These are phyloP conservation scores for Cyprinodon variegatus DNA, from an alignment of 2,113 vertebrate genomes.

Conservation along the genomic window DNA sequence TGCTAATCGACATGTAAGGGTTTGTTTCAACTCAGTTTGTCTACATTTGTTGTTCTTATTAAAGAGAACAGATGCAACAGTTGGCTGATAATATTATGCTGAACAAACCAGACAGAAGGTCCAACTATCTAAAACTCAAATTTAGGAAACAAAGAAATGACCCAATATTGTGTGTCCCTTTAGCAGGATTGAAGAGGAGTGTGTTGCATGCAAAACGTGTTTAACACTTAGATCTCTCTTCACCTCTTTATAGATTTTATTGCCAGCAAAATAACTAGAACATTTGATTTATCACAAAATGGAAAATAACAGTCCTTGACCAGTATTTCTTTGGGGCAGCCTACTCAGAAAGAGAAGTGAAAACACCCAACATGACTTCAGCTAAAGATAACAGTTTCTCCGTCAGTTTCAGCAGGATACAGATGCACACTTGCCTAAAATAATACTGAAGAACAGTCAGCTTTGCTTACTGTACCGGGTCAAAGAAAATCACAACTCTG, in stretches of 20 bases:
- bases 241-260: background rate
- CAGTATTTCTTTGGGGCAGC: slow-evolving; percentile 43
- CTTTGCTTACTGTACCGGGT: slow-evolving; percentile 69
- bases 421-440: slow-evolving; percentile 67
- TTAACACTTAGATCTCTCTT: no score
- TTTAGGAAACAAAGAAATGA: no score
- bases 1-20: no score
- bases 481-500: slow-evolving; percentile 66
- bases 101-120: no score
- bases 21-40: no score
- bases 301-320: slow-evolving; percentile 19
- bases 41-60: no score
- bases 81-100: no score
- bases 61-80: no score
- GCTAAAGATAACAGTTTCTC: slow-evolving; percentile 67
- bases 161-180: no score
- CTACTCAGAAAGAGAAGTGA: slow-evolving; percentile 52
- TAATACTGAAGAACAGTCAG: slow-evolving; percentile 72
- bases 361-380: slow-evolving; percentile 60
- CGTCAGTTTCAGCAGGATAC: slow-evolving; percentile 52
- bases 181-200: no score
- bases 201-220: no score
- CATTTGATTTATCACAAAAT: slow-evolving; percentile 53
- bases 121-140: no score
- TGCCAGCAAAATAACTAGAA: background rate